These are phyloP conservation scores for Lamprotornis superbus DNA, from an alignment of 2,113 vertebrate species.

Conservation along the genomic window DNA sequence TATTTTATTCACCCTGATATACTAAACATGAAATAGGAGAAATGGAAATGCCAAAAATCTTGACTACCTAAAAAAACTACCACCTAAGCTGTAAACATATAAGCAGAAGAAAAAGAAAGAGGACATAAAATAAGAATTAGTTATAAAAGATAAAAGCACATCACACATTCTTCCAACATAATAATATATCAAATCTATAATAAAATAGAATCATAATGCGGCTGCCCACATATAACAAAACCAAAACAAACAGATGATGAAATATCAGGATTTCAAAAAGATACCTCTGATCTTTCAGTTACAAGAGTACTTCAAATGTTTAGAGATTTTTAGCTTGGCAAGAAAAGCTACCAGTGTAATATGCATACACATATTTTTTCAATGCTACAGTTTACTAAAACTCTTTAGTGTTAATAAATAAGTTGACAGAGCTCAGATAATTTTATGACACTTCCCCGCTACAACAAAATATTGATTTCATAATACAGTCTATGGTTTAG, in stretches of 20 bases:
- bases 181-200: conserved; percentile 34
- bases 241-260: conserved; percentile 53
- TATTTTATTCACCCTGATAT: not conserved
- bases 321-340: conserved; percentile 64
- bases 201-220: conserved; percentile 58
- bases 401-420: conserved; percentile 63
- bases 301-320: conserved; percentile 59
- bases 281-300: conserved; percentile 68
- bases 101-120: conserved; percentile 42
- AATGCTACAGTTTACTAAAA: conserved; percentile 57
- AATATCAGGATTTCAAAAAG: conserved; percentile 65
- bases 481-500: not conserved
- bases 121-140: conserved; percentile 64
- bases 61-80: conserved; percentile 37
- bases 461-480: conserved; percentile 54
- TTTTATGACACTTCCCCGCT: conserved; percentile 54
- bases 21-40: conserved; percentile 18
- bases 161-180: conserved; percentile 45
- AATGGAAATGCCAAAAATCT: conserved; percentile 31
- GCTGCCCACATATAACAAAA: conserved; percentile 51
- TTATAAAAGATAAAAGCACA: conserved; percentile 63
- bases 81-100: conserved; percentile 34
- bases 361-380: conserved; percentile 54
- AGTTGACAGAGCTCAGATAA: conserved; percentile 64
- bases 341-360: conserved; percentile 52